A percentile compares a stretch with the other conserved stretches of the same genome.
These are phyloP conservation scores for Thelaira solivaga DNA, from an alignment of 2,888 invertebrate genomes.

Conservation along the genomic window DNA sequence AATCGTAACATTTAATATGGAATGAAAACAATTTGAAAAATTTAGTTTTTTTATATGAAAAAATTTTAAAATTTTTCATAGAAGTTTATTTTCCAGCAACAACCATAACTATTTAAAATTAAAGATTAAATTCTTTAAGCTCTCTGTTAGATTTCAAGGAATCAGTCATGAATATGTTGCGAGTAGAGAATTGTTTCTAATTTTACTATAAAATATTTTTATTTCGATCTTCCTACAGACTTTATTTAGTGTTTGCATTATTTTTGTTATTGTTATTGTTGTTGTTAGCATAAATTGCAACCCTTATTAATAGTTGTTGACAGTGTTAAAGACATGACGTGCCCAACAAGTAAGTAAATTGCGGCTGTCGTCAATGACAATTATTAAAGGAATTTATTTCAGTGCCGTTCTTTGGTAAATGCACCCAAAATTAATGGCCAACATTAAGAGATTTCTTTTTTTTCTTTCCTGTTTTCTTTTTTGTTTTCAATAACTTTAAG, in stretches of 20 bases:
- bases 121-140: too few species aligned
- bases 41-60: too few species aligned
- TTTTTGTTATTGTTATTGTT: neutral
- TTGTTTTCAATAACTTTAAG: slow-evolving; percentile 16
- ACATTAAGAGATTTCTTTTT: slow-evolving; percentile 40
- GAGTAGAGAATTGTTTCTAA: too few species aligned
- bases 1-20: too few species aligned
- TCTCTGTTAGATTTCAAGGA: too few species aligned
- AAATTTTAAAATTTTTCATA: too few species aligned
- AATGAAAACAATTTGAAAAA: too few species aligned
- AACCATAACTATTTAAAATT: too few species aligned
- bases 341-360: slow-evolving; percentile 16
- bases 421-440: slow-evolving; percentile 37
- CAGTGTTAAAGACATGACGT: slow-evolving; percentile 26
- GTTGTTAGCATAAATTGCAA: slow-evolving; percentile 35
- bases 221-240: too few species aligned
- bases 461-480: neutral
- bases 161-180: slow-evolving; percentile 10
- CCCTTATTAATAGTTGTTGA: slow-evolving; percentile 49
- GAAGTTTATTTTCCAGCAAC: too few species aligned
- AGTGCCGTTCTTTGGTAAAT: neutral
- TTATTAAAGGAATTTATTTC: neutral
- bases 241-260: neutral
- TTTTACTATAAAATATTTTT: too few species aligned
- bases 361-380: slow-evolving; percentile 5